phyloP scores from a whole-genome alignment of 2,888 invertebrate species.

The Gymnocheta viridis region DNA sequence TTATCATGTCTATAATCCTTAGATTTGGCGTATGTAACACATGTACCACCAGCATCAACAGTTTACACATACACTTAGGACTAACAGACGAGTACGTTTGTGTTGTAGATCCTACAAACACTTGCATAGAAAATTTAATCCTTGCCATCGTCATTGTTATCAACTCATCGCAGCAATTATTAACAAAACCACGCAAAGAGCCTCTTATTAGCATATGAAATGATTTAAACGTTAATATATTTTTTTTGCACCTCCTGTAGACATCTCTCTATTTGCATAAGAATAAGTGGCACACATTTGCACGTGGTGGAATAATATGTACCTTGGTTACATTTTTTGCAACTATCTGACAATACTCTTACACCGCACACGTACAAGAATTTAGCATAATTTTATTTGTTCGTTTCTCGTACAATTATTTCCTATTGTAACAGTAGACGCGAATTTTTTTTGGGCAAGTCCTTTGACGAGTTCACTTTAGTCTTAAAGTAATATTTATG shows the following conservation, averaged over 20 bases:
- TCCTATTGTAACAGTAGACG: too few species aligned
- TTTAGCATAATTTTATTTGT: too few species aligned
- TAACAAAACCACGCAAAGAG: constrained; percentile 1
- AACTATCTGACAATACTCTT: too few species aligned
- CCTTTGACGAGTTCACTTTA: too few species aligned
- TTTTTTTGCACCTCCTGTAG: constrained; percentile 6
- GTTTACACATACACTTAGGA: not conserved
- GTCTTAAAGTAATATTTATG: too few species aligned
- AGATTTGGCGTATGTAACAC: not conserved
- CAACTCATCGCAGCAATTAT: constrained; percentile 14
- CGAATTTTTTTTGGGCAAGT: too few species aligned
- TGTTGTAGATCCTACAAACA: not conserved
- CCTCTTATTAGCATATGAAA: constrained; percentile 33
- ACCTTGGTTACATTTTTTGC: too few species aligned
- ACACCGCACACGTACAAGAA: too few species aligned
- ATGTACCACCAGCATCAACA: not conserved
- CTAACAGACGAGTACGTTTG: not conserved
- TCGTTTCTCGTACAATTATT: too few species aligned
- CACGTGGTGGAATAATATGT: not conserved
- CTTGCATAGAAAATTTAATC: not conserved
- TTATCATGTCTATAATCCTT: constrained; percentile 2
- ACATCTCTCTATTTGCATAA: not conserved
- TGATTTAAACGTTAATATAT: constrained; percentile 6
- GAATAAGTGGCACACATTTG: not conserved
- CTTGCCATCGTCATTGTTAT: constrained; percentile 1